Percentiles rank a stretch among this genome's conserved stretches.
phyloP scores from a whole-genome alignment of 2,888 invertebrate genomes.

The Tachina fera region DNA sequence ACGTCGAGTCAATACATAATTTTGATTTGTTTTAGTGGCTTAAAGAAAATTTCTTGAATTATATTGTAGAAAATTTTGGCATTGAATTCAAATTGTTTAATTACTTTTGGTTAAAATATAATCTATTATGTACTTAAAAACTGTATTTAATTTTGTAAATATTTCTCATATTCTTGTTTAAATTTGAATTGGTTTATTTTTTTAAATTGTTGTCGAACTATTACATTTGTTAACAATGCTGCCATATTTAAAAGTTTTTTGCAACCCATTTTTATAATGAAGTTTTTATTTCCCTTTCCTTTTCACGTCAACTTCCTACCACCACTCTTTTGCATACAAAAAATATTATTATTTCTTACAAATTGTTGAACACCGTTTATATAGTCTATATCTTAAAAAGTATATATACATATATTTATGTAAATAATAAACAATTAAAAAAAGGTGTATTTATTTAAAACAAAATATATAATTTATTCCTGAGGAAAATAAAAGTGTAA shows the following conservation, averaged over 20 bases:
- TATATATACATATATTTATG: constrained; percentile 40
- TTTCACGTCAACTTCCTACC: not conserved
- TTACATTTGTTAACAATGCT: not conserved
- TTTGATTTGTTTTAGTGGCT: not conserved
- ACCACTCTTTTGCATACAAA: not conserved
- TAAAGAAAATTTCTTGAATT: not conserved
- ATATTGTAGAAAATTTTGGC: not conserved
- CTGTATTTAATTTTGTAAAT: not conserved
- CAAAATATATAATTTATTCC: constrained; percentile 45
- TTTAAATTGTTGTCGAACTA: not conserved
- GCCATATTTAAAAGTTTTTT: constrained; percentile 5
- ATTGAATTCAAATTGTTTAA: not conserved
- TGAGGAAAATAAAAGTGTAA: constrained; percentile 44
- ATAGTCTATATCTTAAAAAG: constrained; percentile 47
- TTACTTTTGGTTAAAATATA: too few relatives aligned
- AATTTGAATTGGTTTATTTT: not conserved
- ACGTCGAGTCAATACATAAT: too few relatives aligned
- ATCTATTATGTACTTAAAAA: not conserved
- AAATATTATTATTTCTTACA: constrained; percentile 33
- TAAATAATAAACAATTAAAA: constrained; percentile 44
- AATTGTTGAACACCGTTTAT: constrained; percentile 65
- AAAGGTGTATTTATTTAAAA: constrained; percentile 46
- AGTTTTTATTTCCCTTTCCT: not conserved
- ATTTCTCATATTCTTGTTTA: not conserved
- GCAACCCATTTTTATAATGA: not conserved